Conservation (phyloP, 2,113 vertebrate genomes). For the Machaerirhynchus nigripectus region DNA sequence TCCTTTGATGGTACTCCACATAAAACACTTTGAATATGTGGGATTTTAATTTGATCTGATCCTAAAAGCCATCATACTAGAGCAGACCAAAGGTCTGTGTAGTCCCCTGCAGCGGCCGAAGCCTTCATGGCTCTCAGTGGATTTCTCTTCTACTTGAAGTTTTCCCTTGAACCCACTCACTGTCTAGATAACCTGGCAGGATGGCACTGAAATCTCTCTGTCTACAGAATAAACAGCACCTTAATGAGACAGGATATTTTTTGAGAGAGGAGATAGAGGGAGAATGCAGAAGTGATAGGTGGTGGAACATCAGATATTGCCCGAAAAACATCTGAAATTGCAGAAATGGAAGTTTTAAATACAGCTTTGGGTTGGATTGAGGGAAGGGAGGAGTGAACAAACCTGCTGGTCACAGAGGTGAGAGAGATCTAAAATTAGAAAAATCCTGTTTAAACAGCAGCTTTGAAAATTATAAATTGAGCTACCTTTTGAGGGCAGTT, state of each 20-base stretch:
- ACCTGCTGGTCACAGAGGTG: background rate
- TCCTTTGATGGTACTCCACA: background rate
- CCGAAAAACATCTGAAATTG: background rate
- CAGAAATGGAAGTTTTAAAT: background rate
- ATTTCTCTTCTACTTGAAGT: background rate
- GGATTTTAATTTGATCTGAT: slow-evolving; percentile 4
- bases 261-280: background rate
- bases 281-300: accelerated
- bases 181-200: background rate
- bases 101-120: background rate
- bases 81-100: background rate
- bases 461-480: slow-evolving; percentile 20
- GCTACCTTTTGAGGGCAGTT: background rate
- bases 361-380: background rate
- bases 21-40: background rate
- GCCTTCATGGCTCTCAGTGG: background rate
- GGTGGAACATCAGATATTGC: background rate
- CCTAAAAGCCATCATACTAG: background rate
- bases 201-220: background rate
- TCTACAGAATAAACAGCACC: background rate
- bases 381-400: background rate
- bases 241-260: background rate
- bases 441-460: slow-evolving; percentile 1
- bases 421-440: background rate
- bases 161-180: background rate